These are phyloP conservation scores for Belgica antarctica DNA, from an alignment of 2,888 invertebrate species.

Conservation along the genomic window DNA sequence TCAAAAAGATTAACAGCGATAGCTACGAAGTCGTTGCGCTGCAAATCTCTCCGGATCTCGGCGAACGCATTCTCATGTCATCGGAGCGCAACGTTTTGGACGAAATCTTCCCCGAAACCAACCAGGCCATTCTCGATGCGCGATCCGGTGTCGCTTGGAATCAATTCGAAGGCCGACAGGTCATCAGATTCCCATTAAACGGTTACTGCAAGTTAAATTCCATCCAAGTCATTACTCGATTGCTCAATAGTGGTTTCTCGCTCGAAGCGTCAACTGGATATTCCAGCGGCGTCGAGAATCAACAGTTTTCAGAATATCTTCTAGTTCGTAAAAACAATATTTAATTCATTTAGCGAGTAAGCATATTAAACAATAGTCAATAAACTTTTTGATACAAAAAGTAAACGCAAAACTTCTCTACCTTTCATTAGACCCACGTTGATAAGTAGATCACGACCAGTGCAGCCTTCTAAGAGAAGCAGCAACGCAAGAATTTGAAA, in stretches of 20 bases:
- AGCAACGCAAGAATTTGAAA: too few relatives aligned
- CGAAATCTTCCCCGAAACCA: constrained; percentile 74
- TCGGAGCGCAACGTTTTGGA: constrained; percentile 74
- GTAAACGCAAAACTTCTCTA: too few relatives aligned
- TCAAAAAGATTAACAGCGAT: constrained; percentile 51
- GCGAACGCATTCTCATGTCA: constrained; percentile 77
- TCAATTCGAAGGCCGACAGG: constrained; percentile 75
- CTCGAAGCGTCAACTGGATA: constrained; percentile 76
- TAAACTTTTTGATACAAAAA: too few relatives aligned
- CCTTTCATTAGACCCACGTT: too few relatives aligned
- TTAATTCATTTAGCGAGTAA: constrained; percentile 49
- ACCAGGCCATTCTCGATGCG: constrained; percentile 75
- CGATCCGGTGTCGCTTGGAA: constrained; percentile 79
- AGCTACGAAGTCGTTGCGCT: constrained; percentile 76
- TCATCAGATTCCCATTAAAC: constrained; percentile 81
- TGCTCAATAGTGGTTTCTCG: constrained; percentile 74
- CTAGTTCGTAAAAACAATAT: constrained; percentile 63
- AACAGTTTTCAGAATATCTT: constrained; percentile 86
- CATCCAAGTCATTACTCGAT: constrained; percentile 80
- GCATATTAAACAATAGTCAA: not conserved
- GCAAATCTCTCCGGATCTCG: constrained; percentile 76
- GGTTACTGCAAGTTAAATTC: constrained; percentile 87
- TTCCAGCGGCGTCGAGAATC: constrained; percentile 77
- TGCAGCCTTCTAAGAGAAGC: too few relatives aligned
- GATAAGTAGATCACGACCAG: too few relatives aligned